Base-by-base conservation (phyloP, 2,113 vertebrate genomes). In the Nannospalax galili region DNA sequence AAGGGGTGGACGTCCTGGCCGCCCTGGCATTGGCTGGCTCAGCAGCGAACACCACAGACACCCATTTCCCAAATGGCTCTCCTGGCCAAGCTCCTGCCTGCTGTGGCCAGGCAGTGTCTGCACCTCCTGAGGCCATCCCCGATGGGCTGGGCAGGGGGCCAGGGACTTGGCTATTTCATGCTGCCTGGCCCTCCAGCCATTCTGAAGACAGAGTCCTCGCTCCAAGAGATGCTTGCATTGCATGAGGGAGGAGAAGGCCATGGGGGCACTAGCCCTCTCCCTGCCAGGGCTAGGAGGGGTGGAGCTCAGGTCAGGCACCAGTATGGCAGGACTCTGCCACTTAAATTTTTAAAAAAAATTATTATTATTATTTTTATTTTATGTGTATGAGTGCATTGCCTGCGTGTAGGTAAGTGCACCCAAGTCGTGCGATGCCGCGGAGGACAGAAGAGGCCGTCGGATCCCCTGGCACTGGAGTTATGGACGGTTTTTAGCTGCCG, bases 1-100 rank as follows among this genome's bases (percentile, higher is more conserved):
- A 93, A 98, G 97, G 98, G 97, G 96, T n/a, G 94, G 98, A 78
- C 52, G 75, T 56, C 65, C 84, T 95, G 94, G 95, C 94, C 10
- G 82, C 28, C n/a, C 52, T 1, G 48, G 78, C 82, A 92, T 89
- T 97, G 96, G 95, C 78, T 95, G 94, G 85, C 67, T 67, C 42
- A 0, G 11, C 7, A 1, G 37, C 19, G 2, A 17, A n/a, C 48
- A 69, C 70, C 30, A 19, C 42, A 0, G 84, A 74, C 35, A 35
- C 62, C 35, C 28, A 7, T 40, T 70, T 96, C 93, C 90, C 80
- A 89, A 37, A 17, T 5, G 65, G 70, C 87, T 65, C 62, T 91
- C 84, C 93, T 88, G 94, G 84, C 88, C 0, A 7, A 72, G 60
- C 22, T 1, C 60, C 19, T 15, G 45, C 40, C 45, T 0, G 26